Evolutionary conservation across 1,140 invertebrate species (phyloP).

Genomic region (Zaprionus inermis): DNA sequence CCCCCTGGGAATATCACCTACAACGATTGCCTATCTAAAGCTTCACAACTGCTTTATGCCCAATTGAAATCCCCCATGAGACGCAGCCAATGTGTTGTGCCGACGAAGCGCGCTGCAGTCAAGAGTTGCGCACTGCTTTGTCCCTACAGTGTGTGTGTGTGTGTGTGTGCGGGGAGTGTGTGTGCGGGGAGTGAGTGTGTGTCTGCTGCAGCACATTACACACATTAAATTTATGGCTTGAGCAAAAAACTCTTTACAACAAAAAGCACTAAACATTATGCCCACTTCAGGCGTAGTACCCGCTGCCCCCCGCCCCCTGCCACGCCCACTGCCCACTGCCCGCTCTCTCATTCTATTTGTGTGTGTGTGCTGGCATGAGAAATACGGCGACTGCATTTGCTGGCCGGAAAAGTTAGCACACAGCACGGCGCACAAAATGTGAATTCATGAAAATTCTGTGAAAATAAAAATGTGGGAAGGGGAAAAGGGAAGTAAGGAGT

Average conservation of each 20-base stretch:
- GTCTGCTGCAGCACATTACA: constrained; percentile 66
- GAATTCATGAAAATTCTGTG: constrained; percentile 15
- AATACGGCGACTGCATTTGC: constrained; percentile 45
- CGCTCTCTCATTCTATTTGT: neutral
- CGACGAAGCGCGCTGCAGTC: constrained; percentile 5
- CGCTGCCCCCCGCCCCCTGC: neutral
- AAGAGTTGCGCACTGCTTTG: neutral
- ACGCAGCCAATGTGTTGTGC: constrained; percentile 15
- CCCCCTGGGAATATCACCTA: constrained; percentile 7
- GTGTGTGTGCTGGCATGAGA: constrained; percentile 32
- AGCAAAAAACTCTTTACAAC: constrained; percentile 73
- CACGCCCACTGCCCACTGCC: constrained; percentile 24
- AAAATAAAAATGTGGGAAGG: neutral
- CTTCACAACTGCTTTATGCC: constrained; percentile 14
- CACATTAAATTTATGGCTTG: constrained; percentile 74
- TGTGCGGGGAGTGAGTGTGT: constrained; percentile 28
- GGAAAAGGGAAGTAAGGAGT: too few species aligned
- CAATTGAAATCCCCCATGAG: constrained; percentile 22
- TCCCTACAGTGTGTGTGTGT: neutral
- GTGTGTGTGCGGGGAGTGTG: constrained; percentile 7
- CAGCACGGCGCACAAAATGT: neutral
- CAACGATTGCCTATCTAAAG: constrained; percentile 19
- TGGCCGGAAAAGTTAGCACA: constrained; percentile 3
- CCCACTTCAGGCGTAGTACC: constrained; percentile 49
- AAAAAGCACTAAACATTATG: constrained; percentile 80